Evolutionary conservation across 1,140 invertebrate genomes (phyloP), one percentile per base, ranked within the genome.

Genomic region (Brevipalpus yothersi): DNA sequence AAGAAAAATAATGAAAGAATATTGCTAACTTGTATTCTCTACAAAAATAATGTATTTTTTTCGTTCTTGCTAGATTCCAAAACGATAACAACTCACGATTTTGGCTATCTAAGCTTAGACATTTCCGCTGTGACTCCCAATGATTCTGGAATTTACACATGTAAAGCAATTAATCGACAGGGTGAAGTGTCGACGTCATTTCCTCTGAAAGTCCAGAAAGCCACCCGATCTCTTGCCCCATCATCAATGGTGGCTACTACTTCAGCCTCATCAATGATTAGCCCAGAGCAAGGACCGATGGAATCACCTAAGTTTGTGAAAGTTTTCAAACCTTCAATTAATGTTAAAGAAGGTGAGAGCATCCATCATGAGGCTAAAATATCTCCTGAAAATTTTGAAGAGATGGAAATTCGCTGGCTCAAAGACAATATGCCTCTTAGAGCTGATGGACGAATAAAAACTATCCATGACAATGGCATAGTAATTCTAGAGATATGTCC

Each of bases 11-110:
- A n/a, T n/a, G n/a, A n/a, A n/a, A n/a, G n/a, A n/a, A n/a, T n/a
- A n/a, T n/a, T n/a, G n/a, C n/a, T n/a, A n/a, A n/a, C n/a, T n/a
- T n/a, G n/a, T n/a, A n/a, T 62, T 54, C 86, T 1, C 89, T 95
- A 84, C 80, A 82, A 60, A 86, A 95, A 23, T 88, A 94, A 74
- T 95, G 91, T 91, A 92, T 79, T 70, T 60, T 77, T 78, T 66
- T 87, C 89, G 1, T 80, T 95, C 65, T 81, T 82, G 65, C n/a
- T 58, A 67, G 78, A 77, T 55, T 74, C 77, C 66, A 70, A 78
- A 15, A 78, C 77, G 67, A 73, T 72, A 47, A 76, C 76, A 21
- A 72, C 72, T 54, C 72, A 72, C 64, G 76, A 79, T 66, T 77
- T 93, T 69, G 91, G 91, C 53, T 95, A 91, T 68, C 88, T 92